A percentile compares a stretch with the other conserved stretches of the same genome.
These are phyloP conservation scores for Hypanus sabinus DNA, from an alignment of 2,113 vertebrate genomes.

Conservation along the genomic window DNA sequence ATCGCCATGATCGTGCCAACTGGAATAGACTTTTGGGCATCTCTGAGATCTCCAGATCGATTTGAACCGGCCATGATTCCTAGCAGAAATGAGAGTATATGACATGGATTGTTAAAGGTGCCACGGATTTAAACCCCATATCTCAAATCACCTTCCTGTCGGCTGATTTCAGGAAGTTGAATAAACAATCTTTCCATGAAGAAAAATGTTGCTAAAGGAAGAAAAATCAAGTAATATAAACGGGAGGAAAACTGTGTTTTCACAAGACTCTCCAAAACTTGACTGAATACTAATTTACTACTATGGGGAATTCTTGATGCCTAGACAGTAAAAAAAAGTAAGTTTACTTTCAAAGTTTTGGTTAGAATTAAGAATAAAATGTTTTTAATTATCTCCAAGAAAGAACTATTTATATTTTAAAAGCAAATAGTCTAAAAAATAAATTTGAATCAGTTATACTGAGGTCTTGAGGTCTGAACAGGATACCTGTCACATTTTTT, in stretches of 20 bases:
- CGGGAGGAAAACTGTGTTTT: neutral
- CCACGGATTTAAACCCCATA: neutral
- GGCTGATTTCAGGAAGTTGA: neutral
- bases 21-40: conserved; percentile 96
- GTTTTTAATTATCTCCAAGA: neutral
- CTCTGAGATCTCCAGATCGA: conserved; percentile 90
- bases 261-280: neutral
- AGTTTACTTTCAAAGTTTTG: neutral
- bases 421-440: neutral
- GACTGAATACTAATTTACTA: neutral
- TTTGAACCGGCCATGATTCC: conserved; percentile 99
- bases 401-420: neutral
- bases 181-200: neutral
- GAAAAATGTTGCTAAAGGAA: neutral
- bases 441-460: neutral
- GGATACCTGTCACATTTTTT: neutral
- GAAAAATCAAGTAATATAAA: neutral
- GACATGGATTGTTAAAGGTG: neutral
- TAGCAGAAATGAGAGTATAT: conserved; percentile 45
- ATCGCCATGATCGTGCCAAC: conserved; percentile 93
- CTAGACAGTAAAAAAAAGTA: neutral
- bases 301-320: neutral
- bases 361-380: neutral
- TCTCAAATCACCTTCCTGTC: neutral
- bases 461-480: neutral